These are phyloP conservation scores for Takifugu bimaculatus DNA, from an alignment of 2,113 vertebrate species.

Conservation along the genomic window DNA sequence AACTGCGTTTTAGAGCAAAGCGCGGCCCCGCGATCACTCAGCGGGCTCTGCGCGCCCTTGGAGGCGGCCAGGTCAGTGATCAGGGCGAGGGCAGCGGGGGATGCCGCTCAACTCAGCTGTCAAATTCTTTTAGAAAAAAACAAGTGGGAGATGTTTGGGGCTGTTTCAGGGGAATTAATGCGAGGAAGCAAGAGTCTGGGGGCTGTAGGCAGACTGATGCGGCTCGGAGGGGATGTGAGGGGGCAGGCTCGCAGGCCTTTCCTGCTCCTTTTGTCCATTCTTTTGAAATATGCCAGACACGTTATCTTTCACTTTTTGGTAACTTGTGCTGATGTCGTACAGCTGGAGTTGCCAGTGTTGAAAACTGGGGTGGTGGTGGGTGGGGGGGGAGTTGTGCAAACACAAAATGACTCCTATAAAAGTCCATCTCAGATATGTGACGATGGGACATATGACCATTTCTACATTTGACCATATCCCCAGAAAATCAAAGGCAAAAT, in stretches of 20 bases:
- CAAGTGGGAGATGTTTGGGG: slow-evolving; percentile 56
- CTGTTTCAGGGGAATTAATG: slow-evolving; percentile 65
- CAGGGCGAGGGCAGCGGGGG: slow-evolving; percentile 19
- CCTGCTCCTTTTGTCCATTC: neutral
- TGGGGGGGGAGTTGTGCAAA: too few species aligned
- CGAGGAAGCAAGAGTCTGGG: slow-evolving; percentile 51
- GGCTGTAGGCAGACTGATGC: slow-evolving; percentile 30
- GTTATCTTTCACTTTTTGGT: slow-evolving; percentile 1
- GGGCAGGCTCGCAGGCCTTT: neutral
- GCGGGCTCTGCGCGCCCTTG: neutral
- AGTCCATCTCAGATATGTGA: too few species aligned
- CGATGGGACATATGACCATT: too few species aligned
- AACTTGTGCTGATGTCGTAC: too few species aligned
- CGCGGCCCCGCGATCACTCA: neutral
- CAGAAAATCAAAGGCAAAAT: too few species aligned
- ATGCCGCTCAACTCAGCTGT: slow-evolving; percentile 28
- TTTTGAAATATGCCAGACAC: neutral
- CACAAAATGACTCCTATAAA: too few species aligned
- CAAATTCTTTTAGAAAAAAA: slow-evolving; percentile 8
- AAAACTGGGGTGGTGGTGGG: too few species aligned
- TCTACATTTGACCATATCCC: too few species aligned
- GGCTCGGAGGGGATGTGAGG: slow-evolving; percentile 9
- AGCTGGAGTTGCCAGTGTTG: too few species aligned
- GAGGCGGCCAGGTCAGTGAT: slow-evolving; percentile 32
- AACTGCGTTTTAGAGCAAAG: slow-evolving; percentile 39